Percentiles rank a stretch among this genome's conserved stretches.
These are phyloP conservation scores for Eublepharis macularius DNA, from an alignment of 2,113 vertebrate genomes.

Conservation along the genomic window DNA sequence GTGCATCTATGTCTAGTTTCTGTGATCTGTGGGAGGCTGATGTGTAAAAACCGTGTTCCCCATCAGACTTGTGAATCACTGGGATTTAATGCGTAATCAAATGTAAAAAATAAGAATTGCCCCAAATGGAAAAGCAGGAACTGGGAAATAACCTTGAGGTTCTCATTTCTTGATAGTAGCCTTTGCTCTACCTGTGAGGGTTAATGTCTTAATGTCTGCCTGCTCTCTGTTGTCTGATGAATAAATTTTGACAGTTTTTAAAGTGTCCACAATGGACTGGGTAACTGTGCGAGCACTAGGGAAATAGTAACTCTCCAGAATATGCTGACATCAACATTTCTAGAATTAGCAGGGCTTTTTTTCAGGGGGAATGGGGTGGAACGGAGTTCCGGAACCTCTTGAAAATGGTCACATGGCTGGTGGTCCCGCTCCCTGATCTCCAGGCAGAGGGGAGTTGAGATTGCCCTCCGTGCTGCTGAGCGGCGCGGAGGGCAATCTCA, in stretches of 20 bases:
- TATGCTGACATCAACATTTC: background rate
- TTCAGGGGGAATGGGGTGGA: too few relatives aligned
- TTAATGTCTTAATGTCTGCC: conserved; percentile 43
- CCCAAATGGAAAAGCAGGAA: conserved; percentile 16
- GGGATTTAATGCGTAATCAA: conserved; percentile 60
- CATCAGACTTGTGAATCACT: background rate
- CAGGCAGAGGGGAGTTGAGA: too few relatives aligned
- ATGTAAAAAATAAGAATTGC: conserved; percentile 29
- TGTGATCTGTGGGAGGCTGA: background rate
- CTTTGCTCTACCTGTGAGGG: conserved; percentile 39
- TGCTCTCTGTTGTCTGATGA: conserved; percentile 44
- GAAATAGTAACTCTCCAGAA: conserved; percentile 45
- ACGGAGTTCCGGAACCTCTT: too few relatives aligned
- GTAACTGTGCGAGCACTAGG: conserved; percentile 42
- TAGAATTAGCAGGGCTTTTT: too few relatives aligned
- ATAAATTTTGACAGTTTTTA: conserved; percentile 50
- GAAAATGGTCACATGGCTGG: too few relatives aligned
- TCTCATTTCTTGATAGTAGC: conserved; percentile 48
- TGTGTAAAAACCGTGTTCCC: background rate
- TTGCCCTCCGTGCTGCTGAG: too few relatives aligned
- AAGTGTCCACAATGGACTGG: conserved; percentile 65
- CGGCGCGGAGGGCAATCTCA: too few relatives aligned
- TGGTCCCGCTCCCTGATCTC: too few relatives aligned
- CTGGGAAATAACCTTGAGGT: conserved; percentile 45
- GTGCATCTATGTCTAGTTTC: background rate